Evolutionary conservation across 1,140 invertebrate genomes (phyloP), one percentile per base, ranked within the genome.

Genomic region (Drosophila serrata): DNA sequence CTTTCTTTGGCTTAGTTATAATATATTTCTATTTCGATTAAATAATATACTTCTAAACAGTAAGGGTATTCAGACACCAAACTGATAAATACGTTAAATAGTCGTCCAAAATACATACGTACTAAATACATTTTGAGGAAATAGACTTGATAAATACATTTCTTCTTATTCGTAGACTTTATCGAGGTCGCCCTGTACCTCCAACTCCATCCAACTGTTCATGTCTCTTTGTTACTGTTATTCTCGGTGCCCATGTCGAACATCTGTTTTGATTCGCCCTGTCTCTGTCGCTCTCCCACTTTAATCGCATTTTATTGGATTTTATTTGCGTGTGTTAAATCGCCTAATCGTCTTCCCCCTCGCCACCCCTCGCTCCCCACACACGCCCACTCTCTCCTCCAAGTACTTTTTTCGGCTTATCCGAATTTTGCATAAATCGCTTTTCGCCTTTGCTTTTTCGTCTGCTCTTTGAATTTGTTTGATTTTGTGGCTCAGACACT

Each of bases 321-420:
- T 80, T 79, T 79, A 82, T 79, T 79, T 88, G 65, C 75, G 76
- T 88, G 77, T 80, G 63, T 79, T 78, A 87, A 88, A 84, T 88
- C 82, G 76, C 64, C 85, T 74, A 88, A 82, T 79, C 84, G 63
- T 51, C 76, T 60, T 64, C 60, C 31, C 35, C n/a, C 40, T 19
- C 6, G 6, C 24, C 24, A 13, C 31, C 31, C 2, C 11, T 4
- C 12, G 29, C 5, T 29, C 13, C 1, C 35, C 12, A n/a, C n/a
- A n/a, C 42, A 11, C n/a, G 22, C 4, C 4, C 4, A 19, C 13
- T 1, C 35, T 11, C 49, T 17, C n/a, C 22, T 6, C 6, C 4
- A 53, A 31, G 31, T 22, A 53, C 48, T 37, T n/a, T 35, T 43
- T 45, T 57, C 24, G 35, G 51, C 62, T 75, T 69, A 64, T 76